Percentiles rank a stretch among this genome's conserved stretches.
Evolutionary conservation across 2,888 invertebrate species (phyloP).

Genomic region (Diogma glabrata): DNA sequence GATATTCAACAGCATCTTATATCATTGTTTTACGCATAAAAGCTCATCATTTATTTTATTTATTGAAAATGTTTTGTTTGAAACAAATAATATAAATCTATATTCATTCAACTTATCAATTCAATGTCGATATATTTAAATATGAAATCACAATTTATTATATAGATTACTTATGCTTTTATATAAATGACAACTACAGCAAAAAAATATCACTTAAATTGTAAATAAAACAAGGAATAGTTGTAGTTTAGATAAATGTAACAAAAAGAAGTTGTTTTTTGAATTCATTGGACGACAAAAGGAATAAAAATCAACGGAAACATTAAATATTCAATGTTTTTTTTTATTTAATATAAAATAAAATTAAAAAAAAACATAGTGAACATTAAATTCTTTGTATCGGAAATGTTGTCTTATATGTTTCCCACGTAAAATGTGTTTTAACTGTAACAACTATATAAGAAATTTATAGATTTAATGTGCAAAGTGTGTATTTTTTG

Average conservation of each 20-base stretch:
- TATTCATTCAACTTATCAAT: background rate
- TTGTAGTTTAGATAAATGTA: conserved; percentile 2
- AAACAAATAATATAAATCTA: too few species aligned
- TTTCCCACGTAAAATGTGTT: conserved; percentile 11
- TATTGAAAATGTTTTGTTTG: too few species aligned
- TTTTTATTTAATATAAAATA: background rate
- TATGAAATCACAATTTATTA: conserved; percentile 7
- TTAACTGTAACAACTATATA: conserved; percentile 10
- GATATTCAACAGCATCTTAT: too few species aligned
- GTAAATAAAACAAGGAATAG: conserved; percentile 1
- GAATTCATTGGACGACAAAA: conserved; percentile 7
- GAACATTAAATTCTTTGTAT: conserved; percentile 12
- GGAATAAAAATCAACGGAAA: conserved; percentile 12
- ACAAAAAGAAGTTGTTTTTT: background rate
- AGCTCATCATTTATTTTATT: too few species aligned
- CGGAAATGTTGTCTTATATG: conserved; percentile 11
- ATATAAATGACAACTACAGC: conserved; percentile 8
- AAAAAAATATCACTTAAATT: conserved; percentile 7
- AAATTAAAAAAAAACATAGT: conserved; percentile 8
- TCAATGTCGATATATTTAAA: background rate
- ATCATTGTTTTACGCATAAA: too few species aligned
- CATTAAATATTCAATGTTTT: conserved; percentile 12
- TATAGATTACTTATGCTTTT: conserved; percentile 9
- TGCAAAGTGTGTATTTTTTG: conserved; percentile 10
- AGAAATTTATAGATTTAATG: conserved; percentile 9